These are phyloP conservation scores for Phyllostomus discolor DNA, from an alignment of 2,113 vertebrate species.

Conservation along the genomic window DNA sequence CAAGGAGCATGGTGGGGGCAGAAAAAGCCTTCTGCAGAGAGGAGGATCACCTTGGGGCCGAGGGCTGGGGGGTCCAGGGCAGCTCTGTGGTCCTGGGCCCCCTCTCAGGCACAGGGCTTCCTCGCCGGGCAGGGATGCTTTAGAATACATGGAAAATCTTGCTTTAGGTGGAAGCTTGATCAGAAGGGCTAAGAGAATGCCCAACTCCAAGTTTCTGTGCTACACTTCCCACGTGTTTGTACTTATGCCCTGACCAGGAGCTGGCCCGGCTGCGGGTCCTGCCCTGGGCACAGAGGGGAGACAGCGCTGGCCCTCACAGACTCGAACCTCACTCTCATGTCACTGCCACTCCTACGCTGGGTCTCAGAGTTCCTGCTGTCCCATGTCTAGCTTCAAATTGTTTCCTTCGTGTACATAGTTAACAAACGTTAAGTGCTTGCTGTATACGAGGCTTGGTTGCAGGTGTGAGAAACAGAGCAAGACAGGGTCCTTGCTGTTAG, in stretches of 20 bases:
- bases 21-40: background rate
- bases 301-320: background rate
- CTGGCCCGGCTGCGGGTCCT: background rate
- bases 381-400: background rate
- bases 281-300: background rate
- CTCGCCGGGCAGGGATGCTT: background rate
- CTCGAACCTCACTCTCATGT: background rate
- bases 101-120: background rate
- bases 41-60: background rate
- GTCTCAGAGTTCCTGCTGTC: background rate
- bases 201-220: background rate
- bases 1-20: rapidly evolving
- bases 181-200: background rate
- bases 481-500: background rate
- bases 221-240: rapidly evolving
- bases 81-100: background rate
- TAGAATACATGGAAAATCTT: background rate
- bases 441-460: background rate
- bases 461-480: background rate
- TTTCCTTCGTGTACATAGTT: background rate
- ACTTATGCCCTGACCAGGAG: background rate
- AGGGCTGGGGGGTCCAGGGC: background rate
- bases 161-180: background rate
- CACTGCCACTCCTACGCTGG: background rate
- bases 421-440: background rate